These are phyloP conservation scores for Alouatta palliata DNA, from an alignment of 2,113 vertebrate species.

Conservation along the genomic window DNA sequence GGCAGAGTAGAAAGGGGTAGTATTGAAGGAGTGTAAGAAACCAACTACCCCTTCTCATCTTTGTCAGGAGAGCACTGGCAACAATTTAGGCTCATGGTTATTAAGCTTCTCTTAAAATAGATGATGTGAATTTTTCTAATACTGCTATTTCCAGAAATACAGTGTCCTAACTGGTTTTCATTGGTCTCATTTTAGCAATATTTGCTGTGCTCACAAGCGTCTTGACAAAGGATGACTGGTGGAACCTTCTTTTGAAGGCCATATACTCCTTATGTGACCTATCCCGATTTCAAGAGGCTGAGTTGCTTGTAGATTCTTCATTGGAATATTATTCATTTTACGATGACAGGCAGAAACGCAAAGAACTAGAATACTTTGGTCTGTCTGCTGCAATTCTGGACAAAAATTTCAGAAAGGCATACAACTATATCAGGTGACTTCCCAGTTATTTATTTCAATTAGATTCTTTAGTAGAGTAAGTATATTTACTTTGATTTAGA, in stretches of 20 bases:
- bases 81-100: neutral
- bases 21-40: neutral
- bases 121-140: neutral
- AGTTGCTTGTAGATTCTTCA: slow-evolving; percentile 95
- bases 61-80: neutral
- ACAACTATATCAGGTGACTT: slow-evolving; percentile 96
- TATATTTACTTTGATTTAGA: neutral
- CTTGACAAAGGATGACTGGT: slow-evolving; percentile 97
- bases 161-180: slow-evolving; percentile 17
- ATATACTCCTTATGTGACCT: slow-evolving; percentile 92
- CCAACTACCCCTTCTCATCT: neutral
- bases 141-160: neutral
- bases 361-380: slow-evolving; percentile 96
- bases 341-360: slow-evolving; percentile 93
- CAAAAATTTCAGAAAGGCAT: slow-evolving; percentile 95
- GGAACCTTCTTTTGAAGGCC: slow-evolving; percentile 93
- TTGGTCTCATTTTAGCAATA: slow-evolving; percentile 82
- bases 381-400: slow-evolving; percentile 96
- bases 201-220: slow-evolving; percentile 92
- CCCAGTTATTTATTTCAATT: neutral
- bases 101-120: neutral
- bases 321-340: slow-evolving; percentile 98
- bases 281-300: slow-evolving; percentile 92
- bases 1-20: neutral
- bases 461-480: neutral